These are phyloP conservation scores for Bos javanicus DNA, from an alignment of 2,113 vertebrate species.

Conservation along the genomic window DNA sequence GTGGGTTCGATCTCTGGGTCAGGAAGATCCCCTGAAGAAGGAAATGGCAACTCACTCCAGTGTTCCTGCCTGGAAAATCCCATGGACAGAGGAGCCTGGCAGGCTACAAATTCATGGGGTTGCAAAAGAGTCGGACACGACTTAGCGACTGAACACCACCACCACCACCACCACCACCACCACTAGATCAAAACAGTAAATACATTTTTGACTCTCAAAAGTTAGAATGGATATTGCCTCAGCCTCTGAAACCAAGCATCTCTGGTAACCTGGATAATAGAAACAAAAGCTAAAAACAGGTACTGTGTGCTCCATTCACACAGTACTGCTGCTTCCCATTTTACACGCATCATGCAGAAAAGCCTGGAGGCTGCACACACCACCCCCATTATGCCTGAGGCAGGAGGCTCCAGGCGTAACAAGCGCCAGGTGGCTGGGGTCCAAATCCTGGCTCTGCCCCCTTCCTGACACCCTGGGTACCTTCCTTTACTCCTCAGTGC, in stretches of 20 bases:
- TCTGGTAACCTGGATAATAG: too few relatives aligned
- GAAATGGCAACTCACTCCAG: neutral
- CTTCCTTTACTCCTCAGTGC: neutral
- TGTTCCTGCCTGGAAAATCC: neutral
- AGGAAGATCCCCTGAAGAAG: neutral
- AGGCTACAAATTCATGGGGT: neutral
- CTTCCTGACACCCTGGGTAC: neutral
- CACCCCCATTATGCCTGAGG: rapidly evolving
- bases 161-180: neutral
- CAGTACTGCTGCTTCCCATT: rapidly evolving
- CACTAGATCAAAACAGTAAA: neutral
- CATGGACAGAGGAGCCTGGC: neutral
- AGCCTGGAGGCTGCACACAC: neutral
- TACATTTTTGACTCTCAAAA: neutral
- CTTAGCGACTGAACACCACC: neutral
- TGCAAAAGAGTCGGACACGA: neutral
- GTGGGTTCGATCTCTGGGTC: neutral
- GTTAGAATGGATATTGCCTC: neutral
- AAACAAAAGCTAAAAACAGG: rapidly evolving
- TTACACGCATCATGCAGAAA: rapidly evolving
- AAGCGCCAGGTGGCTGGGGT: rapidly evolving
- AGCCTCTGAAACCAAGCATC: neutral
- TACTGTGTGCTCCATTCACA: neutral
- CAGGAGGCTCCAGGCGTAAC: rapidly evolving
- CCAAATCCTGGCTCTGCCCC: neutral